Conservation (phyloP, 1,140 invertebrate genomes). For the Drosophila pruinosa region DNA sequence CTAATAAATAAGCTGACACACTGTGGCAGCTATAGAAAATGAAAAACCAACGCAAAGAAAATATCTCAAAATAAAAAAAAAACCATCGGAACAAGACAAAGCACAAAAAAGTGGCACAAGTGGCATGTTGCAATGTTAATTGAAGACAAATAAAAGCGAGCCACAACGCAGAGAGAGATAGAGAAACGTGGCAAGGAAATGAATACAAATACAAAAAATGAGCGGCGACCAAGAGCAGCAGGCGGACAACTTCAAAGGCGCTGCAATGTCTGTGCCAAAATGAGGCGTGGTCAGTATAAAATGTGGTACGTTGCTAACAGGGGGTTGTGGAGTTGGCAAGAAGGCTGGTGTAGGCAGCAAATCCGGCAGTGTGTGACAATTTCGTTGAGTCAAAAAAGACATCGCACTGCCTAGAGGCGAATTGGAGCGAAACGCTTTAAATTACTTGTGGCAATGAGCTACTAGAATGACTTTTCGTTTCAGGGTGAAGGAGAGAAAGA, state of each 20-base stretch:
- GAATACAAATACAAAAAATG: conserved; percentile 5
- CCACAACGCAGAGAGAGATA: not conserved
- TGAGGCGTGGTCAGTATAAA: conserved; percentile 19
- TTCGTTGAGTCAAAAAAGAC: conserved; percentile 35
- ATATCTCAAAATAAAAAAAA: conserved; percentile 23
- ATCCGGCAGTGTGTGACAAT: conserved; percentile 46
- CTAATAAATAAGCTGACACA: conserved; percentile 53
- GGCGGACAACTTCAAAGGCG: conserved; percentile 42
- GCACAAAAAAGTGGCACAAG: conserved; percentile 46
- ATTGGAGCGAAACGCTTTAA: conserved; percentile 50
- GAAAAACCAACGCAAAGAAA: conserved; percentile 28
- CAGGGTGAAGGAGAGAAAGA: not conserved
- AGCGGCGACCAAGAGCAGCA: conserved; percentile 27
- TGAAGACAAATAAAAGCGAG: conserved; percentile 54
- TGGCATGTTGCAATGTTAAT: conserved; percentile 60
- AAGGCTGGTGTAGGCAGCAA: conserved; percentile 9
- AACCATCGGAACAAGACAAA: conserved; percentile 32
- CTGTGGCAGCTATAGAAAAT: conserved; percentile 20
- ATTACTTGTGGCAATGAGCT: conserved; percentile 42
- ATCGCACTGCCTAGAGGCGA: conserved; percentile 27
- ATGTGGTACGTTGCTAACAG: not conserved
- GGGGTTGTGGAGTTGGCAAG: not conserved
- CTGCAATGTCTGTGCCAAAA: conserved; percentile 24
- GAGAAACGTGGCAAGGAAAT: not conserved
- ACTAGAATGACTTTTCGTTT: conserved; percentile 35